Evolutionary conservation across 2,113 vertebrate species (phyloP), one percentile per base, ranked within the genome.

Genomic region (Diadophis punctatus): DNA sequence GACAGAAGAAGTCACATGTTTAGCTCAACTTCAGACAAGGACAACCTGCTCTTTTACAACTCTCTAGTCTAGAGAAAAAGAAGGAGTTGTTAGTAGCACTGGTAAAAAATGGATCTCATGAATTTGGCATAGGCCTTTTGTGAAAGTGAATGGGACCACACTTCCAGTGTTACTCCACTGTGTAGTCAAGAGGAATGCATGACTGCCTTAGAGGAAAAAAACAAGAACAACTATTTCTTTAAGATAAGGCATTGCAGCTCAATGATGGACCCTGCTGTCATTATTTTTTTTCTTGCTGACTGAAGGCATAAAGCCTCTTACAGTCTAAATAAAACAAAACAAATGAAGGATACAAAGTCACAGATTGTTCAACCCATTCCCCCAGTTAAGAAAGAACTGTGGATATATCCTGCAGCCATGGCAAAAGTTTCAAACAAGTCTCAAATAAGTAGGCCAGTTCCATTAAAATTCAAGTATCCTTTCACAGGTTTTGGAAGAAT

Each of bases 371-470:
- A 96, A 94, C 97, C 95, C 96, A 95, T 96, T 89, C 96, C 97
- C 95, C 95, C 97, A 94, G 96, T 80, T 96, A 95, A 96, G 96
- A 97, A 97, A 96, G 96, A 96, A 96, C 95, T 96, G 96, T 93
- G 96, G 95, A 92, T 96, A 97, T 97, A 96, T 97, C 98, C 97
- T 97, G 98, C 97, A 97, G 98, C 98, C 98, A 98, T 99, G 98
- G 98, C 98, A 99, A 98, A 99, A 99, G 98, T 98, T 98, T 98
- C 98, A 98, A 97, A 97, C 97, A 96, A 97, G 97, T 97, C 96
- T 98, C 96, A 97, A 98, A 98, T 97, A 98, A 96, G 96, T 97
- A 97, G 95, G 97, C 96, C 98, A 97, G 97, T 97, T 98, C 97
- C 97, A 95, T 96, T 97, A 97, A 92, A 97, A 97, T 96, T 96